Conservation (phyloP, 2,888 invertebrate species). For the Phortica okadai region DNA sequence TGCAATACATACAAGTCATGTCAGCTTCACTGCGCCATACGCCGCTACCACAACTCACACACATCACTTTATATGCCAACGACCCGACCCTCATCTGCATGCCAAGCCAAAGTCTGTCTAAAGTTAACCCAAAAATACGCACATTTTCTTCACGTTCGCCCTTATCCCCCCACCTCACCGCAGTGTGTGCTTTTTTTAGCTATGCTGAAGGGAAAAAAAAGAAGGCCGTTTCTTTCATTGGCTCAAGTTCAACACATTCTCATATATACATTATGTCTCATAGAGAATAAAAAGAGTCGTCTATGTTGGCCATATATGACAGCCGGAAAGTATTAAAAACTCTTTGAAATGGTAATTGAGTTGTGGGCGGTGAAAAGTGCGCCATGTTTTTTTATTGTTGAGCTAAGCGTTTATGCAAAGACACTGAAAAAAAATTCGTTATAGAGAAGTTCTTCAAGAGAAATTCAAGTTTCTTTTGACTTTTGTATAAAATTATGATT, state of each 20-base stretch:
- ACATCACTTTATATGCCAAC: constrained; percentile 9
- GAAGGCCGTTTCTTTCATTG: constrained; percentile 30
- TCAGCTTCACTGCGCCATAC: neutral
- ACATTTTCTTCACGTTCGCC: constrained; percentile 44
- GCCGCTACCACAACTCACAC: neutral
- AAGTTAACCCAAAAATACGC: constrained; percentile 56
- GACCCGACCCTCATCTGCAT: constrained; percentile 58
- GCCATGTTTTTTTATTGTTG: constrained; percentile 6
- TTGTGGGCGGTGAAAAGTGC: constrained; percentile 26
- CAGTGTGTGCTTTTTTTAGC: constrained; percentile 23
- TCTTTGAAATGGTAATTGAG: constrained; percentile 22
- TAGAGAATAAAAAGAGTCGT: neutral
- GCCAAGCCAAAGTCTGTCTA: constrained; percentile 54
- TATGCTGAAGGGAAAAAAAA: neutral
- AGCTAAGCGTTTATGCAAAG: neutral
- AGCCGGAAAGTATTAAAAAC: constrained; percentile 47
- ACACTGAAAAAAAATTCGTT: neutral
- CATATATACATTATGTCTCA: neutral
- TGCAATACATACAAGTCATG: constrained; percentile 15
- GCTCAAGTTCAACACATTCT: neutral
- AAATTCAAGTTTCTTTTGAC: neutral
- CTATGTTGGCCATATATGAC: constrained; percentile 16
- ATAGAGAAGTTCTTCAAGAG: neutral
- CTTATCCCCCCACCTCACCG: neutral
- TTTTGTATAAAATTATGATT: too few species aligned